Percentiles rank a stretch among this genome's conserved stretches.
phyloP scores from a whole-genome alignment of 2,888 invertebrate genomes.

The Trichogramma evanescens region DNA sequence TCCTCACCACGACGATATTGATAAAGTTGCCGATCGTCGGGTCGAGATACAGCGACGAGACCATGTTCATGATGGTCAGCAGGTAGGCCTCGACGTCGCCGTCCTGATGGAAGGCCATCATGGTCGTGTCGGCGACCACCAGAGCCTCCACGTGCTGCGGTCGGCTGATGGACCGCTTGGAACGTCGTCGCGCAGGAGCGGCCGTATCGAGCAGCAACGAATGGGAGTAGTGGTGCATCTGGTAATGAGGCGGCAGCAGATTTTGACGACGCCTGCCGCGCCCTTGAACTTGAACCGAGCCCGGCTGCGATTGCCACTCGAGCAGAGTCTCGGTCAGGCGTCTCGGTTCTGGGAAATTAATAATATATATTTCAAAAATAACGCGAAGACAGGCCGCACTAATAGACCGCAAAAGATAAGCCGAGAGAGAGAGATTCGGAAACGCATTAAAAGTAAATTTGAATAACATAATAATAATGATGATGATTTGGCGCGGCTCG shows the following conservation, averaged over 20 bases:
- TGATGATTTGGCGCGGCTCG: not conserved
- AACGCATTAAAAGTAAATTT: too few species aligned
- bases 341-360: constrained; percentile 35
- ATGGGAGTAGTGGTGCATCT: not conserved
- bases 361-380: not conserved
- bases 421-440: not conserved
- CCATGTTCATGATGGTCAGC: constrained; percentile 90
- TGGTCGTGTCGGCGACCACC: constrained; percentile 79
- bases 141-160: constrained; percentile 77
- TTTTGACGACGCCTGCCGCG: constrained; percentile 33
- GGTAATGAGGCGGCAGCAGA: constrained; percentile 19
- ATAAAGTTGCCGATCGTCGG: constrained; percentile 86
- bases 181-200: constrained; percentile 34
- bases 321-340: constrained; percentile 46
- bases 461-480: not conserved
- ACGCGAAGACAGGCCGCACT: not conserved
- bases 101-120: constrained; percentile 78
- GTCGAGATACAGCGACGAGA: constrained; percentile 74
- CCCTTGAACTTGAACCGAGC: constrained; percentile 50
- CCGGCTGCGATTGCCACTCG: constrained; percentile 56
- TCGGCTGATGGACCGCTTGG: constrained; percentile 63
- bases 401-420: not conserved
- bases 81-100: constrained; percentile 79
- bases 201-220: constrained; percentile 21
- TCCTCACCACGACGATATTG: constrained; percentile 81